Evolutionary conservation across 1,140 invertebrate genomes (phyloP).

Genomic region (Heliconius himera): DNA sequence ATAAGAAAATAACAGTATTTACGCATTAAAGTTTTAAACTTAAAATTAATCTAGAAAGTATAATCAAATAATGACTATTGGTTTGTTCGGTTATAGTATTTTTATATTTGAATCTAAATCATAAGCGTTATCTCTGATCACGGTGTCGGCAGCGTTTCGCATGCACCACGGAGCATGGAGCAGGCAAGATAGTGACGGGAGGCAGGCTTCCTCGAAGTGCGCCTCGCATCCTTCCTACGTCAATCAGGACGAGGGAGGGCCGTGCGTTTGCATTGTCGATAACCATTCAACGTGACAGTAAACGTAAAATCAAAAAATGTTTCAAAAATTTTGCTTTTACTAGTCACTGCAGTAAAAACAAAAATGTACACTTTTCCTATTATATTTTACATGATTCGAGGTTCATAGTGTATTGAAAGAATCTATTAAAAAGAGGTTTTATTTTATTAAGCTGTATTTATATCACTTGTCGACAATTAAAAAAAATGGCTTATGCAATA

Average conservation of each 20-base stretch:
- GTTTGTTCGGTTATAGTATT: not conserved
- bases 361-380: not conserved
- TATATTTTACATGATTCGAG: not conserved
- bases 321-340: not conserved
- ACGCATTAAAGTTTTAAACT: not conserved
- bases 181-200: constrained; percentile 52
- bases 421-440: too few species aligned
- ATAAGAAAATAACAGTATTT: constrained; percentile 6
- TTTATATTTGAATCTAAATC: constrained; percentile 46
- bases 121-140: constrained; percentile 73
- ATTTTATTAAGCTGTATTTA: too few species aligned
- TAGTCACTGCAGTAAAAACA: not conserved
- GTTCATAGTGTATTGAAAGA: too few species aligned
- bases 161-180: constrained; percentile 58
- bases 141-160: constrained; percentile 71
- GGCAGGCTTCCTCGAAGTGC: constrained; percentile 65
- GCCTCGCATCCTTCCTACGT: constrained; percentile 51
- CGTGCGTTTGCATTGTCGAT: constrained; percentile 46
- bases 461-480: not conserved
- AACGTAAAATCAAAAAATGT: not conserved
- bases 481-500: not conserved
- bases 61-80: constrained; percentile 1
- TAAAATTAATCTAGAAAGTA: not conserved
- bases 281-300: constrained; percentile 15
- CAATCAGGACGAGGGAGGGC: constrained; percentile 48